Percentiles rank a stretch among this genome's conserved stretches.
These are phyloP conservation scores for Metridium senile DNA, from an alignment of 92 coral and sea anemone species.

Conservation along the genomic window DNA sequence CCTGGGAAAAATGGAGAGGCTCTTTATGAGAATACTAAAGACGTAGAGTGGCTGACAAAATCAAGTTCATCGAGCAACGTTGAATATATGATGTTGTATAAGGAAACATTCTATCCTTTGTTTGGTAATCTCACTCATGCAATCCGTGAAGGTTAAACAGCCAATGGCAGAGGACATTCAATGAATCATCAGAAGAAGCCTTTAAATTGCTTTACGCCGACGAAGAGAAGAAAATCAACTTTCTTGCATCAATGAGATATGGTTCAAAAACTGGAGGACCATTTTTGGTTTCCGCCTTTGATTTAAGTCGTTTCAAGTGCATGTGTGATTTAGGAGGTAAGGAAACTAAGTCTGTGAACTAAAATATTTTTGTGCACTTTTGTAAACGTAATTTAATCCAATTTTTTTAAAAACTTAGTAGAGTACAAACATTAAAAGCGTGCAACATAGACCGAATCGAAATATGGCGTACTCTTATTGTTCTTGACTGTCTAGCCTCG, in stretches of 20 bases:
- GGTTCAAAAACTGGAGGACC: slow-evolving; percentile 8
- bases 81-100: background rate
- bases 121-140: slow-evolving; percentile 12
- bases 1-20: background rate
- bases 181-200: slow-evolving; percentile 23
- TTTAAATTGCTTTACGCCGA: slow-evolving; percentile 26
- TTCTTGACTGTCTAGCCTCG: too few species aligned
- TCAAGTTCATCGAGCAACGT: slow-evolving; percentile 1
- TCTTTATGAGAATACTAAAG: slow-evolving; percentile 39
- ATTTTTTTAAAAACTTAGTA: too few species aligned
- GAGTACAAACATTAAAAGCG: too few species aligned
- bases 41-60: slow-evolving; percentile 16
- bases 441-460: too few species aligned
- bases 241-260: slow-evolving; percentile 26
- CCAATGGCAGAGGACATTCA: slow-evolving; percentile 48
- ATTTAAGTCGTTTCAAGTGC: slow-evolving; percentile 20
- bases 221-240: slow-evolving; percentile 14
- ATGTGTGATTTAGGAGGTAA: slow-evolving; percentile 45
- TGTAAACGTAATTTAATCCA: too few species aligned
- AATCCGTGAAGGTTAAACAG: slow-evolving; percentile 26
- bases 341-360: slow-evolving; percentile 8
- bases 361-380: too few species aligned
- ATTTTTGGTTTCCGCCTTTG: slow-evolving; percentile 25
- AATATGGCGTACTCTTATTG: too few species aligned
- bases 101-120: slow-evolving; percentile 4